These are phyloP conservation scores for Chymomyza costata DNA, from an alignment of 1,140 invertebrate genomes.

Conservation along the genomic window DNA sequence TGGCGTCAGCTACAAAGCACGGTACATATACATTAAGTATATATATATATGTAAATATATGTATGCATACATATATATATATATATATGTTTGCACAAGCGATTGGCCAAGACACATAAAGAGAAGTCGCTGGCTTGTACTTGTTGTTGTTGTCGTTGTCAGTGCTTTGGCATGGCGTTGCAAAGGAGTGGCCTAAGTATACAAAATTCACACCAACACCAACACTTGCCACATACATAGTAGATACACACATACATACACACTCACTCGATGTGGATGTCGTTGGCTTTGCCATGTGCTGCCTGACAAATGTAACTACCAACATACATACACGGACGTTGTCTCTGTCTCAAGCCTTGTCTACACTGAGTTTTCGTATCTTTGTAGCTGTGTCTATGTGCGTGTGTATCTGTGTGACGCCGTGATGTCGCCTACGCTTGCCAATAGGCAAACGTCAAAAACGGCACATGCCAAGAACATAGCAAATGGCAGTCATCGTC, in stretches of 20 bases:
- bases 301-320: too few relatives aligned
- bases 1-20: background rate
- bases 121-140: background rate
- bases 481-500: slow-evolving; percentile 15
- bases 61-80: too few relatives aligned
- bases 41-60: too few relatives aligned
- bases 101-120: slow-evolving; percentile 60
- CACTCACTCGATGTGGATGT: too few relatives aligned
- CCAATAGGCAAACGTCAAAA: slow-evolving; percentile 53
- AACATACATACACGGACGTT: too few relatives aligned
- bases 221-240: slow-evolving; percentile 54
- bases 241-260: slow-evolving; percentile 1
- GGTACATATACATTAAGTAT: too few relatives aligned
- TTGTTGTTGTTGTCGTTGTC: slow-evolving; percentile 1
- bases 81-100: slow-evolving; percentile 53
- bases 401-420: slow-evolving; percentile 23
- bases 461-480: too few relatives aligned
- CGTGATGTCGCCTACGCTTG: slow-evolving; percentile 20
- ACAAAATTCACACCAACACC: slow-evolving; percentile 73
- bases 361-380: too few relatives aligned
- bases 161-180: slow-evolving; percentile 22
- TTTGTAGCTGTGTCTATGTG: background rate
- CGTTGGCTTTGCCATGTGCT: too few relatives aligned
- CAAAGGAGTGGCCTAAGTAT: slow-evolving; percentile 75
- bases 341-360: too few relatives aligned